Base-by-base conservation (phyloP, 2,888 invertebrate species). In the Amphiduros pacificus region DNA sequence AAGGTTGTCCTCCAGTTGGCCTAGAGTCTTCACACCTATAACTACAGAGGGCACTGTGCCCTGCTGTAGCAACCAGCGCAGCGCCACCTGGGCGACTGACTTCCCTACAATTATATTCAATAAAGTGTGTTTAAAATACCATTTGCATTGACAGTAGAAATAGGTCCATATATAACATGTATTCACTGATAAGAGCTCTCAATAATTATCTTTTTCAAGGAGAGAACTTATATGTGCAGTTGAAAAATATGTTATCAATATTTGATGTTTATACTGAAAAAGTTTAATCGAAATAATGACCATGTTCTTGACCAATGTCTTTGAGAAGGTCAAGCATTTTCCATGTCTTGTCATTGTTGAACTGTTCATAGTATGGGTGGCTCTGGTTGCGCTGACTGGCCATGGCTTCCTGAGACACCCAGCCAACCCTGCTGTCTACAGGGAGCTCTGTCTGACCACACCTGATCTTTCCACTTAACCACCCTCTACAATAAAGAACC, bases 21-120 rank as follows among this genome's bases (percentile, higher is more conserved):
- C 51, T 27, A 76, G 40, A 5, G 73, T 74, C n/a, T 71, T 73
- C 28, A 73, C 77, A 1, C 78, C 78, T 28, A 77, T 72, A 32
- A 78, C 71, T 0, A 77, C 75, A 2, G 77, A 76, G 1, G 74
- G 60, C 29, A 77, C 77, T n/a, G 69, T 60, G 11, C 69, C 65
- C 56, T 72, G 72, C 70, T 77, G 76, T 9, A 78, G 65, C 20
- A 77, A 59, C 78, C 78, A 78, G 2, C 76, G 63, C 9, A 78
- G 49, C 0, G 77, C 71, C 49, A 61, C 61, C 55, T 61, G 61
- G 4, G 61, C 55, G 40, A 61, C 55, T 17, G 55, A 50, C 50
- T 48, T 55, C 28, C 55, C 60, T 60, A 32, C 9, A 59, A n/a
- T n/a, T n/a, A n/a, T n/a, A n/a, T n/a, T n/a, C n/a, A n/a, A n/a